These are phyloP conservation scores for Jordanella pulchra DNA, from an alignment of 2,797 vertebrate species.

Conservation along the genomic window DNA sequence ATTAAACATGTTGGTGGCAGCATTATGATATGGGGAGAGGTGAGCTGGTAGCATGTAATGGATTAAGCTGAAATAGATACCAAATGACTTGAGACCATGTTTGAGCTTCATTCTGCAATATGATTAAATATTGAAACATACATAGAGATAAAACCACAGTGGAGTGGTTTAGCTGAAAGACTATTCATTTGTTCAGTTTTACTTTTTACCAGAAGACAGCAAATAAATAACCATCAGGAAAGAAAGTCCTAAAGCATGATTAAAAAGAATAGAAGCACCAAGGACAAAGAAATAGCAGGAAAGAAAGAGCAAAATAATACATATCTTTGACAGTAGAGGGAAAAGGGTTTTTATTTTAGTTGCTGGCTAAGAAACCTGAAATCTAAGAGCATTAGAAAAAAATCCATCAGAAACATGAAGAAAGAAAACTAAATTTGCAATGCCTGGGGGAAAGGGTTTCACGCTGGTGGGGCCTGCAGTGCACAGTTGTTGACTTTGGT, in stretches of 20 bases:
- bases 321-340: slow-evolving; percentile 19
- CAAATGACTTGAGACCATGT: not conserved
- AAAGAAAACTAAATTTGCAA: slow-evolving; percentile 16
- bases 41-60: not conserved
- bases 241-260: slow-evolving; percentile 12
- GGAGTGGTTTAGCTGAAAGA: not conserved
- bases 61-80: not conserved
- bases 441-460: not conserved
- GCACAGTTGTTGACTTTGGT: slow-evolving; percentile 71
- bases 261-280: slow-evolving; percentile 7
- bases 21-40: too few species aligned
- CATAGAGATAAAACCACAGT: not conserved
- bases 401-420: slow-evolving; percentile 1
- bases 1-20: not conserved
- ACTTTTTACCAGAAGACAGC: slow-evolving; percentile 15
- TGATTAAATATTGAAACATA: too few species aligned
- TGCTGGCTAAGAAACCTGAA: slow-evolving; percentile 31
- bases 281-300: slow-evolving; percentile 36
- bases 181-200: not conserved
- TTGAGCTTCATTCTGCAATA: not conserved
- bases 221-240: slow-evolving; percentile 24
- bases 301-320: slow-evolving; percentile 38
- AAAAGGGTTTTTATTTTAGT: slow-evolving; percentile 11
- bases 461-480: not conserved
- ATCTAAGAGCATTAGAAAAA: slow-evolving; percentile 25